Evolutionary conservation across 2,888 invertebrate species (phyloP), one percentile per base, ranked within the genome.

Genomic region (Phyllotreta cruciferae): DNA sequence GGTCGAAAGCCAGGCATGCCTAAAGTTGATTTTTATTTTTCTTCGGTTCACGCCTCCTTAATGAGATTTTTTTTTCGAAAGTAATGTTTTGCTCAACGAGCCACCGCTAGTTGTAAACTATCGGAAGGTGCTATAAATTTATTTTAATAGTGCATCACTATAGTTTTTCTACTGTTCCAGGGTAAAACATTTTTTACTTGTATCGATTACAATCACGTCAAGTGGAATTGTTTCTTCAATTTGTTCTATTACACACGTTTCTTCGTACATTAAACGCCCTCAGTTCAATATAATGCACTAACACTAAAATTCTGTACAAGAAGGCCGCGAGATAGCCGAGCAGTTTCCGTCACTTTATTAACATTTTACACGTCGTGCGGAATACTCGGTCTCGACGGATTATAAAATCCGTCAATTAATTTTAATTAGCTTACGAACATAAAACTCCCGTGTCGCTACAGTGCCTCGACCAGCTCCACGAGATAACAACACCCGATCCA

Each of bases 11-110:
- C 34, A 49, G 36, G 42, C 24, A 65, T 55, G 54, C 57, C 54
- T 62, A 49, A 34, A 34, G 36, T 62, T 57, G 47, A 60, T 60
- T 64, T 64, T 60, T 60, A 64, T 60, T 56, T 64, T 60, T 44
- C 60, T 60, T 50, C 50, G 11, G 50, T 58, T 58, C 50, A 58
- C 58, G 58, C 58, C 58, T 58, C 36, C 41, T 42, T 58, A 58
- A 58, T 50, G 58, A 58, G 58, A 13, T 47, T 58, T 58, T 56
- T 57, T 57, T 57, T 9, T 14, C 34, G n/a, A 10, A 13, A 35
- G 35, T 49, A 49, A 58, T 10, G 36, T 58, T 58, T 58, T 50
- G 50, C 42, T 39, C 50, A 50, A 58, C 50, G 35, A 52, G 42
- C 38, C 39, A 58, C 41, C 49, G 13, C 39, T 35, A 37, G 37